phyloP scores from a whole-genome alignment of 2,888 invertebrate genomes.

The Eupsilia transversa region DNA sequence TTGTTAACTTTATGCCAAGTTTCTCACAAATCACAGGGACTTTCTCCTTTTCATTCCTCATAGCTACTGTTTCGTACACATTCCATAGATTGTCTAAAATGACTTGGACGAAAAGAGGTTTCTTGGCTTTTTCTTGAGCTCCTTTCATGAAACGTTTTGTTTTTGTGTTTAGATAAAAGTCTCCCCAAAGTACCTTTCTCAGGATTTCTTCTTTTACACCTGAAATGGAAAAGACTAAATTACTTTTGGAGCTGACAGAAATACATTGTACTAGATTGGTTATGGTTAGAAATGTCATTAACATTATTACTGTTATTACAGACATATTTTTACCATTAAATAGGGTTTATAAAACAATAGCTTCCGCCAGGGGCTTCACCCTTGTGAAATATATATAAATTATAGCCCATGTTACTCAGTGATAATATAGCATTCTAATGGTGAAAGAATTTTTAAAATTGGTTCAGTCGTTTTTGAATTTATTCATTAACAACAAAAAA shows the following conservation, averaged over 20 bases:
- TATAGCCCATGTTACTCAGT: too few relatives aligned
- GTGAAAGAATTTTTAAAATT: too few relatives aligned
- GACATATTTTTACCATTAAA: neutral
- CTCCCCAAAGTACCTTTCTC: slow-evolving; percentile 97
- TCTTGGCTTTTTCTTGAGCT: slow-evolving; percentile 97
- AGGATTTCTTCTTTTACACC: slow-evolving; percentile 94
- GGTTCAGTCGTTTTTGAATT: too few relatives aligned
- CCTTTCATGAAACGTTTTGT: slow-evolving; percentile 96
- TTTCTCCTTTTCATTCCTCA: slow-evolving; percentile 94
- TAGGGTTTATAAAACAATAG: neutral
- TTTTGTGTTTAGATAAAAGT: slow-evolving; percentile 96
- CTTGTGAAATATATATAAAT: too few relatives aligned
- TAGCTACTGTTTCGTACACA: slow-evolving; percentile 95
- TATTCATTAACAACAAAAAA: too few relatives aligned
- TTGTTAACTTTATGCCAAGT: slow-evolving; percentile 93
- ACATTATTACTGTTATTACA: neutral
- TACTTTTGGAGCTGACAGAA: neutral
- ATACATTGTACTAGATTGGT: neutral
- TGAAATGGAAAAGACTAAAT: slow-evolving; percentile 62
- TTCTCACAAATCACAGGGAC: slow-evolving; percentile 93
- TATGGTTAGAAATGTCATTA: neutral
- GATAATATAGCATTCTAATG: too few relatives aligned
- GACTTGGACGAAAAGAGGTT: slow-evolving; percentile 97
- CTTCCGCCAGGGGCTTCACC: too few relatives aligned
- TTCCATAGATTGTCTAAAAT: slow-evolving; percentile 97